Percentiles rank a stretch among this genome's conserved stretches.
Conservation (phyloP, 2,888 invertebrate species). For the Neoascia interrupta region DNA sequence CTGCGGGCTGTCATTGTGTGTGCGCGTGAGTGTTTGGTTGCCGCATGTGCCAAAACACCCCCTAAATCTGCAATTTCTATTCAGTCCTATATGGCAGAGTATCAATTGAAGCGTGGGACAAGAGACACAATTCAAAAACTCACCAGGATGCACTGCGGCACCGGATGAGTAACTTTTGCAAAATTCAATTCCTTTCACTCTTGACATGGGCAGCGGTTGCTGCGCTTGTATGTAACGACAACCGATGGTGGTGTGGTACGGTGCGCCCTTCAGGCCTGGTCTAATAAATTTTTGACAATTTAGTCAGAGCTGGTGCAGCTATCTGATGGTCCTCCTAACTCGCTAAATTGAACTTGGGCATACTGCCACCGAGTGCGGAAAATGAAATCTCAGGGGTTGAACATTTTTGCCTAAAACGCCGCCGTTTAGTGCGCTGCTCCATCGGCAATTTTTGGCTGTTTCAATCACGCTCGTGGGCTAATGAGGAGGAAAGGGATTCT, state of each 20-base stretch:
- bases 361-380: background rate
- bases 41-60: background rate
- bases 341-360: conserved; percentile 32
- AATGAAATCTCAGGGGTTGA: conserved; percentile 11
- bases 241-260: background rate
- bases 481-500: conserved; percentile 11
- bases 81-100: no score
- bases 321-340: conserved; percentile 3
- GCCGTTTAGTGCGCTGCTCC: conserved; percentile 23
- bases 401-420: conserved; percentile 16
- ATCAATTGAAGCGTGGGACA: conserved; percentile 7
- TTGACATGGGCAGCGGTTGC: conserved; percentile 41
- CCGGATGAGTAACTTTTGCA: conserved; percentile 54
- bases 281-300: conserved; percentile 33
- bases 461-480: conserved; percentile 12
- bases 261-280: background rate
- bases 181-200: conserved; percentile 44
- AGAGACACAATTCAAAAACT: conserved; percentile 35
- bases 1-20: conserved; percentile 41
- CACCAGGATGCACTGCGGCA: conserved; percentile 18
- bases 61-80: no score
- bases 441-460: background rate
- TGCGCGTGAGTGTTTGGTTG: background rate
- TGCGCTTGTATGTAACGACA: background rate
- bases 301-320: background rate